A percentile compares a stretch with the other conserved stretches of the same genome.
Evolutionary conservation across 2,797 vertebrate genomes (phyloP).

Genomic region (Neoniphon sammara): DNA sequence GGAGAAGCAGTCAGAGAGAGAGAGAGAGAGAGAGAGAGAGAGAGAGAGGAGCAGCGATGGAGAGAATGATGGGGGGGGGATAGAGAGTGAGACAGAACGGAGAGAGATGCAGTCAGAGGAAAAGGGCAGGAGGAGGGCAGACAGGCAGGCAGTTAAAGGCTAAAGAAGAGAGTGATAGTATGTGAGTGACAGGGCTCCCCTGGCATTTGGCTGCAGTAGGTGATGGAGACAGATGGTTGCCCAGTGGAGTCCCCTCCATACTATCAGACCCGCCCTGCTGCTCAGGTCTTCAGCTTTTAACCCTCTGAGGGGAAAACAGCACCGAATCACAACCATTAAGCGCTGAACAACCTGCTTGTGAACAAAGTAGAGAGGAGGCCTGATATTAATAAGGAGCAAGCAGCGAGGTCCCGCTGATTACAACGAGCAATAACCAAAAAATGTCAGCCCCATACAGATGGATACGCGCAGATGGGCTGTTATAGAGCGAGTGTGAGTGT

Average conservation of each 20-base stretch:
- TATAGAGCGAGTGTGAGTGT: neutral
- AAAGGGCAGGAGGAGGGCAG: conserved; percentile 10
- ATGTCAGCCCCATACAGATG: neutral
- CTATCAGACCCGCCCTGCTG: conserved; percentile 59
- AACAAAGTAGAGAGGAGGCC: neutral
- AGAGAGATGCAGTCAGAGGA: conserved; percentile 18
- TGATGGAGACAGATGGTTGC: conserved; percentile 74
- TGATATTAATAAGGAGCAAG: neutral
- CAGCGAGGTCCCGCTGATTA: conserved; percentile 5
- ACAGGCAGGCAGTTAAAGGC: conserved; percentile 32
- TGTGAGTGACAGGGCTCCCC: conserved; percentile 60
- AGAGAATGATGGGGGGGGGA: neutral
- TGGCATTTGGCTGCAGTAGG: conserved; percentile 50
- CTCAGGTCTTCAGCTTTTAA: conserved; percentile 69
- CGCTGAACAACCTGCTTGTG: conserved; percentile 3
- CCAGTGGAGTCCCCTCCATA: conserved; percentile 66
- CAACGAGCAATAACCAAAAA: neutral
- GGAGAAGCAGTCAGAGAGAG: conserved; percentile 51
- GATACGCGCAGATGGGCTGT: neutral
- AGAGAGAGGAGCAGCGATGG: neutral
- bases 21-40: neutral
- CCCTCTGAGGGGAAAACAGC: conserved; percentile 53
- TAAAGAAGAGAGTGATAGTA: conserved; percentile 49
- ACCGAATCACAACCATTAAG: conserved; percentile 10
- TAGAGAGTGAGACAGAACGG: conserved; percentile 28